These are phyloP conservation scores for Arvicanthis niloticus DNA, from an alignment of 2,113 vertebrate species.

Conservation along the genomic window DNA sequence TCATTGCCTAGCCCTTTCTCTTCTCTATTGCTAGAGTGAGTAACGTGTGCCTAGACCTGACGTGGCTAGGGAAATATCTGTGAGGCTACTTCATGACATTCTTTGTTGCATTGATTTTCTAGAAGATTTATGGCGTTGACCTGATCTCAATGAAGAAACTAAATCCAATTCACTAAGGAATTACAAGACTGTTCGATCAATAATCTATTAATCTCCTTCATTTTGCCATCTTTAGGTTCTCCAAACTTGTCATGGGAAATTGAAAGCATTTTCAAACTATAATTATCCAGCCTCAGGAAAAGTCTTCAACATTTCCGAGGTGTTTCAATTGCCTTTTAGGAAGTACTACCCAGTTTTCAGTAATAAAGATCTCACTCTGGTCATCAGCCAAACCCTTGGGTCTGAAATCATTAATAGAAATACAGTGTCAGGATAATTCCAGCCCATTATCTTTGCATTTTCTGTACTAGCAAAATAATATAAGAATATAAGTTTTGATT, in stretches of 20 bases:
- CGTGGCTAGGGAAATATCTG: constrained; percentile 73
- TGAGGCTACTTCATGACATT: constrained; percentile 35
- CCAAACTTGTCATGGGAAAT: constrained; percentile 86
- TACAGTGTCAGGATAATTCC: constrained; percentile 27
- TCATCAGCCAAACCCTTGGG: constrained; percentile 36
- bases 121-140: constrained; percentile 86
- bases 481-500: background rate
- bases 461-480: background rate
- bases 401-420: constrained; percentile 59
- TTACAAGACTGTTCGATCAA: constrained; percentile 88
- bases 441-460: background rate
- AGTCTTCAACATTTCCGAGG: constrained; percentile 52
- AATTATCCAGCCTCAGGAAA: constrained; percentile 72
- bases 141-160: constrained; percentile 87
- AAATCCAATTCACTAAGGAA: constrained; percentile 90
- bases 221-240: constrained; percentile 88
- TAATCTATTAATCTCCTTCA: constrained; percentile 91
- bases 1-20: background rate
- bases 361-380: constrained; percentile 61
- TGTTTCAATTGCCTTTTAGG: constrained; percentile 56
- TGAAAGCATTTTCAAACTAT: constrained; percentile 85
- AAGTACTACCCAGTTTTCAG: constrained; percentile 43
- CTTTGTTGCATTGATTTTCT: constrained; percentile 83
- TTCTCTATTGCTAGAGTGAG: background rate
- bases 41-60: background rate